phyloP scores from a whole-genome alignment of 2,888 invertebrate species.

The Sphaerophoria rueppellii region DNA sequence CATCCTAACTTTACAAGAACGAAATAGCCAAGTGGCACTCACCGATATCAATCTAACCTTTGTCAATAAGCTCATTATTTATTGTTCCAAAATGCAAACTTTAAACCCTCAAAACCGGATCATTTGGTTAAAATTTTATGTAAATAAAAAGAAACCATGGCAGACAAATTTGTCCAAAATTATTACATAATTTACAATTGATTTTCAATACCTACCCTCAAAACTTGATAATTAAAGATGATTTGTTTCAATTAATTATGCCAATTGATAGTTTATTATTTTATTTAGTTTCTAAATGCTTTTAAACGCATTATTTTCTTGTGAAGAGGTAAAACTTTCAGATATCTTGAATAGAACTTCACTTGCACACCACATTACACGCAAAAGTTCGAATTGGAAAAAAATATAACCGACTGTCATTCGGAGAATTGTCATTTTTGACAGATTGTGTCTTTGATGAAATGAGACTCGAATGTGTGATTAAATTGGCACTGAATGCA shows the following conservation, averaged over 20 bases:
- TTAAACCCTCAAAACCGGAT: not conserved
- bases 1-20: too few species aligned
- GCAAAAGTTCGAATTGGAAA: slow-evolving; percentile 42
- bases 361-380: slow-evolving; percentile 28
- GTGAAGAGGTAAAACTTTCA: slow-evolving; percentile 4
- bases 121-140: not conserved
- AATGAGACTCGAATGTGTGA: slow-evolving; percentile 29
- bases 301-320: slow-evolving; percentile 46
- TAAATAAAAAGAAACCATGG: not conserved
- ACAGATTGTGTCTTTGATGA: not conserved
- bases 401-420: slow-evolving; percentile 47
- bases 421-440: slow-evolving; percentile 28
- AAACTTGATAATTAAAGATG: slow-evolving; percentile 24
- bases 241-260: slow-evolving; percentile 40
- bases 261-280: slow-evolving; percentile 39
- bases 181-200: slow-evolving; percentile 55
- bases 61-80: too few species aligned
- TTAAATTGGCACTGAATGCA: not conserved
- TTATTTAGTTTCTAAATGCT: slow-evolving; percentile 2
- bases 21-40: too few species aligned
- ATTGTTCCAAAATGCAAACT: too few species aligned
- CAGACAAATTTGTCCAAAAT: not conserved
- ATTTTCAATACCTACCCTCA: slow-evolving; percentile 39
- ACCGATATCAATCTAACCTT: too few species aligned
- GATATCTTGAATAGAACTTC: not conserved